Base-by-base conservation (phyloP, 2,888 invertebrate genomes). In the Harpalus rubripes region DNA sequence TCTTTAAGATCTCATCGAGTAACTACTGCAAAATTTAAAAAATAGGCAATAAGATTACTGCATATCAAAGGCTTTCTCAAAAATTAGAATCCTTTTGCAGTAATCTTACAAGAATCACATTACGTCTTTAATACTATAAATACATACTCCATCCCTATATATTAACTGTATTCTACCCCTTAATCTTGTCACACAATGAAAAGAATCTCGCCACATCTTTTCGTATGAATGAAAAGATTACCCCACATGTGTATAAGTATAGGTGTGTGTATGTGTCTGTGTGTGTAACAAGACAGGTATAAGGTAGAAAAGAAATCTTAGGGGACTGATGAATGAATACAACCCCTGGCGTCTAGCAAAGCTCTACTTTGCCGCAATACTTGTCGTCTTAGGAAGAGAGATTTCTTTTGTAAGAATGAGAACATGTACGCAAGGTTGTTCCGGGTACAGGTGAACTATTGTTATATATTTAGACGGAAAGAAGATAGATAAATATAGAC, bases 151-250 rank as follows among this genome's bases (percentile, higher is more conserved):
- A 52, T 22, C 22, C 22, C 22, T 22, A 22, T 22, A 22, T 52
- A 52, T 52, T 52, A 52, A 52, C 44, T 52, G 44, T 52, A 52
- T 8, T 8, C 8, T 52, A 52, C 44, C 4, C 44, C 12, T 52
- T 52, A 52, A 52, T 52, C 44, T 52, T 52, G 44, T 52, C 44
- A 52, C 12, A 52, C 44, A 52, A 52, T 52, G 44, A 52, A 52
- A 52, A 52, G 44, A 52, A 52, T 52, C 44, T 52, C 12, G 12
- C 44, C 44, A 52, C 44, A 52, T 52, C 10, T 52, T 8, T 12
- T 8, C 44, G 44, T 8, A 52, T 52, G 44, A 52, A 52, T 52
- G 44, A 12, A 12, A 52, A 52, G 44, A 52, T 52, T 52, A 52
- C 10, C 10, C 10, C 44, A 10, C 44, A 12, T 52, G 44, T 52